Evolutionary conservation across 2,113 vertebrate genomes (phyloP), one percentile per base, ranked within the genome.

Genomic region (Uria lomvia): DNA sequence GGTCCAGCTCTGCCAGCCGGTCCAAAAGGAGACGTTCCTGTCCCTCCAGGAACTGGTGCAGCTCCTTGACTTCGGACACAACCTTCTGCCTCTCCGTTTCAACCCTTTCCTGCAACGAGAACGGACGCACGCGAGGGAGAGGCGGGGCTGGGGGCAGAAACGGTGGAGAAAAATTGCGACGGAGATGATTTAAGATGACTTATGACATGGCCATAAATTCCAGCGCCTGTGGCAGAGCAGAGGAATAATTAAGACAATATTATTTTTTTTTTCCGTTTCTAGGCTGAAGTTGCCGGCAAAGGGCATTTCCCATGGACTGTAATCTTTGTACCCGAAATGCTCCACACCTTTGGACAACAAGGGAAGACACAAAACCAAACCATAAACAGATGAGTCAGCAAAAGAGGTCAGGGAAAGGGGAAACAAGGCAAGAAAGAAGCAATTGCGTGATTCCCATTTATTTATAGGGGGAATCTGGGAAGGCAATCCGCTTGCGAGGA

Each of bases 21-120:
- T 36, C 94, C 68, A 98, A 34, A 6, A 98, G 93, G 22, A 85
- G 12, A 4, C 3, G 14, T 70, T 95, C 95, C 88, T 97, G 97
- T 8, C 22, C 80, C n/a, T 94, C 94, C 92, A 98, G 71, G 4
- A 97, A 66, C 56, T 40, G 60, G 8, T 58, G 91, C 68, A 98
- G 83, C 49, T 96, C 85, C 32, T 52, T 26, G 15, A 93, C 88
- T 47, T 38, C 77, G 0, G 87, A 23, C 19, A 49, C 30, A 12
- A 98, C 65, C 65, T 90, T 95, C 17, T 80, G 88, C 52, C 94
- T 90, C 94, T 95, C 97, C 6, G 11, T 36, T 2, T 84, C 96
- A 58, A 98, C 92, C 45, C 42, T 65, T 22, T 84, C 86, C 95
- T 96, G 79, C 73, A 45, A 29, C 1, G 5, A 63, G 21, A 55